Evolutionary conservation across 2,797 vertebrate species (phyloP), one percentile per base, ranked within the genome.

Genomic region (Bryconaethiops microstoma): DNA sequence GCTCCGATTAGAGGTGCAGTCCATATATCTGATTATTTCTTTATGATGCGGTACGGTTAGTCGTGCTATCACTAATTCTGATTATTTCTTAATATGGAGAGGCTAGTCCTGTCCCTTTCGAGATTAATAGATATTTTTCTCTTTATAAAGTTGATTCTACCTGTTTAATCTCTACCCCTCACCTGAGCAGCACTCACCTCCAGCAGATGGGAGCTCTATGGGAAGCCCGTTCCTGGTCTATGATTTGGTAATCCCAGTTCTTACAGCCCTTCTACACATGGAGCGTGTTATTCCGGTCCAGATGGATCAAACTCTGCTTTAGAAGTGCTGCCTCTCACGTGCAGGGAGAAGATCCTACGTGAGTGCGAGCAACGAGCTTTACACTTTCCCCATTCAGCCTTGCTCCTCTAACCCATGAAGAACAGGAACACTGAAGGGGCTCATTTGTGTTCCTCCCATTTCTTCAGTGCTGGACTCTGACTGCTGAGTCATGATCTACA

Each of bases 211-310:
- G 73, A 79, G 69, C 68, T 80, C 16, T 60, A 65, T 48, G 67
- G 55, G 57, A 82, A 74, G 68, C 40, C 67, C 70, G 21, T 39
- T 76, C 83, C 23, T 74, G 21, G 21, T 74, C 10, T 79, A 4
- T 54, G 69, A 55, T 80, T 76, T 64, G 73, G 57, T 77, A 60
- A 83, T 83, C 79, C 73, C 73, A 16, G 45, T 64, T 52, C 68
- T 55, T 19, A 65, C 23, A 23, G 67, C 63, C 65, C 6, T 35
- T 35, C 25, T 78, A 55, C 84, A 85, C 77, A 82, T 79, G 82
- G 78, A 74, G 83, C 64, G 68, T 78, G 79, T 83, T 83, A 76
- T 81, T 85, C 39, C 59, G 13, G 77, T 71, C 48, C 80, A 82
- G 55, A 78, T 78, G 83, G 77, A 71, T 78, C 62, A 75, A 25